Conservation (phyloP, 2,797 vertebrate genomes). For the Pipistrellus pipistrellus region DNA sequence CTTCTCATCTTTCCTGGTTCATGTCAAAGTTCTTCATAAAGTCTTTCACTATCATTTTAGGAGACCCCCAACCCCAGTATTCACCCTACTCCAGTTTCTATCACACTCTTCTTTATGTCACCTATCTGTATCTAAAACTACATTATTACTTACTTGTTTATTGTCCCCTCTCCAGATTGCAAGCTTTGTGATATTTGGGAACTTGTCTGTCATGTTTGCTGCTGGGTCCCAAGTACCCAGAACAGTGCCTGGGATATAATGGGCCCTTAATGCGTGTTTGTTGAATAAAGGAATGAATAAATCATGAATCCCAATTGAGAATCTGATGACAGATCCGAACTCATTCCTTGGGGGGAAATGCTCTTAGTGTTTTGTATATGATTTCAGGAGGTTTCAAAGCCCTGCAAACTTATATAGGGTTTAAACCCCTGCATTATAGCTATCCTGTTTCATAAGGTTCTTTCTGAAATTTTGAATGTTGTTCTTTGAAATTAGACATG, state of each 20-base stretch:
- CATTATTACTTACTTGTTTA: conserved; percentile 29
- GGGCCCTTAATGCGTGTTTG: not conserved
- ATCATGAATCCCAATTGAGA: not conserved
- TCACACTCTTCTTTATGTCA: not conserved
- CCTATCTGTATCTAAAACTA: not conserved
- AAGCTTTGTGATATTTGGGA: not conserved
- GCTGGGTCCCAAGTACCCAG: not conserved
- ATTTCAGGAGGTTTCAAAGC: not conserved
- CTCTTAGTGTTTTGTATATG: not conserved
- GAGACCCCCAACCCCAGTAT: not conserved
- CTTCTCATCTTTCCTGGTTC: conserved; percentile 18
- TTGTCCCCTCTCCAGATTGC: not conserved
- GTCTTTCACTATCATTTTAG: not conserved
- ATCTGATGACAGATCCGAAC: not conserved
- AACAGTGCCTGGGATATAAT: not conserved
- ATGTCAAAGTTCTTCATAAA: conserved; percentile 23
- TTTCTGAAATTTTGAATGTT: conserved; percentile 57
- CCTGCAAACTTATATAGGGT: not conserved
- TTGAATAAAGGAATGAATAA: conserved; percentile 45
- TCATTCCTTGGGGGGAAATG: conserved; percentile 4
- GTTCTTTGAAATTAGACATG: conserved; percentile 55
- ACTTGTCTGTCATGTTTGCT: not conserved
- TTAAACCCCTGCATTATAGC: not conserved
- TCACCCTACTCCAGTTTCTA: not conserved
- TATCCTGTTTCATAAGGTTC: not conserved